Base-by-base conservation (phyloP, 2,113 vertebrate genomes). In the Urocitellus parryii region DNA sequence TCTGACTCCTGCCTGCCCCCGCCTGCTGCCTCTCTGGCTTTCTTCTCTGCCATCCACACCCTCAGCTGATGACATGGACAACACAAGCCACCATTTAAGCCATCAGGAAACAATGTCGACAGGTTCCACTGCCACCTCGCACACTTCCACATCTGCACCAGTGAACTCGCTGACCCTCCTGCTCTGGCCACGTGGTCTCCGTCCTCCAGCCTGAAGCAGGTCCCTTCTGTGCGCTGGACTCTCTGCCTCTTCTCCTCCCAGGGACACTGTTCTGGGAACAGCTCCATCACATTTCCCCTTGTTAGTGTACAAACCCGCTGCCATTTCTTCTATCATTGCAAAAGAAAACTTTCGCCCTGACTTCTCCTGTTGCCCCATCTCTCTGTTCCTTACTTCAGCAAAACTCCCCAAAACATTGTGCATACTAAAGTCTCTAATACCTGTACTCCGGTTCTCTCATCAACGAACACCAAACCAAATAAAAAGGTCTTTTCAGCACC, bases 31-130 rank as follows among this genome's bases (percentile, higher is more conserved):
- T 42, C 0, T 11, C 34, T 37, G 48, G 20, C 9, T 67, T 22
- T 68, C 34, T 77, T 86, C 14, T 8, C 37, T 76, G 0, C 32
- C 63, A 14, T 51, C 3, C 18, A 18, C 56, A 29, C 27, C 8
- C 70, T 70, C 10, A 7, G 7, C 10, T 88, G 65, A 79, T 87
- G 95, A 80, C 74, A 81, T 58, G 67, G 92, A 92, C 90, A 53
- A 80, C 20, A 12, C 45, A 76, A 95, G 58, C 82, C 45, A 56
- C 79, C 32, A 13, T 29, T 83, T 73, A 96, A 29, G 85, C 51
- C 82, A 91, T 22, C 27, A 22, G 72, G 58, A 95, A 89, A 61
- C 84, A 95, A 96, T 92, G 90, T 90, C 2, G 2, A 25, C 37
- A 68, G 70, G 76, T 53, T 51, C 51, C 58, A n/a, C 72, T 32